These are phyloP conservation scores for Arizona elegans DNA, from an alignment of 2,113 vertebrate species.

Conservation along the genomic window DNA sequence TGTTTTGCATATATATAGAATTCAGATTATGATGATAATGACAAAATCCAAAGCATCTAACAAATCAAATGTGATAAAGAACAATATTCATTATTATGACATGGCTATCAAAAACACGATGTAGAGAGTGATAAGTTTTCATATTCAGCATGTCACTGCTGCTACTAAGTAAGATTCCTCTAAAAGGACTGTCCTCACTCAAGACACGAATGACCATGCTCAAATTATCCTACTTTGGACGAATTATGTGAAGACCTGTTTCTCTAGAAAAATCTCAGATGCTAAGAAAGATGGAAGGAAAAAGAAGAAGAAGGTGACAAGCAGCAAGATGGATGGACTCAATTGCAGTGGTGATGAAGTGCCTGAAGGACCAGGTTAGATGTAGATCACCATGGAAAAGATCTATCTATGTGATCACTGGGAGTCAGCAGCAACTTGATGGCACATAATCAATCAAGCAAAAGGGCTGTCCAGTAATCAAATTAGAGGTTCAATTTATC, in stretches of 20 bases:
- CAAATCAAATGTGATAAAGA: neutral
- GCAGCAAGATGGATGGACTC: neutral
- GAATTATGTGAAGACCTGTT: neutral
- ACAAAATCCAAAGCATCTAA: neutral
- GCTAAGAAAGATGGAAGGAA: neutral
- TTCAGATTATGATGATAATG: neutral
- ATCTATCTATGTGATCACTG: neutral
- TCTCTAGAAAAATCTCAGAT: neutral
- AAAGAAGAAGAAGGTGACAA: neutral
- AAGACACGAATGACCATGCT: neutral
- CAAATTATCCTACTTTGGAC: neutral
- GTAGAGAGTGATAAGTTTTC: neutral
- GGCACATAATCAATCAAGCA: neutral
- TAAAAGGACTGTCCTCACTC: neutral
- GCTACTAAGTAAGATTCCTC: neutral
- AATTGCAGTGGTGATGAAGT: neutral
- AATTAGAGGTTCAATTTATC: neutral
- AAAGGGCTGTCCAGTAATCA: neutral
- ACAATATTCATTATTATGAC: neutral
- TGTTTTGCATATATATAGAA: neutral
- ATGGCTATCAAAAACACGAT: neutral
- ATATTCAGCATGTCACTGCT: neutral
- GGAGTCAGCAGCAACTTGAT: neutral
- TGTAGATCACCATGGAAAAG: neutral
- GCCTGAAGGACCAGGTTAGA: neutral